phyloP scores from a whole-genome alignment of 2,113 vertebrate species.

The Camelus dromedarius region DNA sequence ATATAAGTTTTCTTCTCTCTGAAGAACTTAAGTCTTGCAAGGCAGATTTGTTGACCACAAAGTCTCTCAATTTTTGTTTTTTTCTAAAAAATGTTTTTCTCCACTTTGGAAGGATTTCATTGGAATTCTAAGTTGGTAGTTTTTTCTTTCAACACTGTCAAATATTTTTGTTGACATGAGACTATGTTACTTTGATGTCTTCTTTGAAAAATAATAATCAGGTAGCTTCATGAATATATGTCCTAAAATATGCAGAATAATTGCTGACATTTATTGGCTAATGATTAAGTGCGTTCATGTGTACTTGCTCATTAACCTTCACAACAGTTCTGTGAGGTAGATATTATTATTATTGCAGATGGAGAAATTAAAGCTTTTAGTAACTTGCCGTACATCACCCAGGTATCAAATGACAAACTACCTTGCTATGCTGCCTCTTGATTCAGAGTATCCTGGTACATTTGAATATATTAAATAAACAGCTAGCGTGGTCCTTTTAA shows the following conservation, averaged over 20 bases:
- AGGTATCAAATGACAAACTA: background rate
- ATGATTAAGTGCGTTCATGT: background rate
- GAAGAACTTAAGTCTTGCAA: background rate
- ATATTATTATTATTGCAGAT: background rate
- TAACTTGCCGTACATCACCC: background rate
- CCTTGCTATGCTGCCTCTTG: background rate
- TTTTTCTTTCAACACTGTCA: background rate
- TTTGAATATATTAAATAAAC: background rate
- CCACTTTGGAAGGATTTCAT: background rate
- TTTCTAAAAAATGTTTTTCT: background rate
- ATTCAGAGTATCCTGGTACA: background rate
- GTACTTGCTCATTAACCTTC: background rate
- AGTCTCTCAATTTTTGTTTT: background rate
- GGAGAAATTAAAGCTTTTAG: background rate
- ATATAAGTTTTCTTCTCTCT: background rate
- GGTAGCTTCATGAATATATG: background rate
- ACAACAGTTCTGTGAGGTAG: background rate
- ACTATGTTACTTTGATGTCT: background rate
- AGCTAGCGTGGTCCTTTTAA: background rate
- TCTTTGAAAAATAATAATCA: background rate
- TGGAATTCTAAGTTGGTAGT: background rate
- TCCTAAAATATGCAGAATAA: background rate
- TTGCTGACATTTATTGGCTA: background rate
- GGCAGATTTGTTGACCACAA: background rate
- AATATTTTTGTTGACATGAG: background rate